phyloP scores from a whole-genome alignment of 1,140 invertebrate species.

The Episyrphus balteatus region DNA sequence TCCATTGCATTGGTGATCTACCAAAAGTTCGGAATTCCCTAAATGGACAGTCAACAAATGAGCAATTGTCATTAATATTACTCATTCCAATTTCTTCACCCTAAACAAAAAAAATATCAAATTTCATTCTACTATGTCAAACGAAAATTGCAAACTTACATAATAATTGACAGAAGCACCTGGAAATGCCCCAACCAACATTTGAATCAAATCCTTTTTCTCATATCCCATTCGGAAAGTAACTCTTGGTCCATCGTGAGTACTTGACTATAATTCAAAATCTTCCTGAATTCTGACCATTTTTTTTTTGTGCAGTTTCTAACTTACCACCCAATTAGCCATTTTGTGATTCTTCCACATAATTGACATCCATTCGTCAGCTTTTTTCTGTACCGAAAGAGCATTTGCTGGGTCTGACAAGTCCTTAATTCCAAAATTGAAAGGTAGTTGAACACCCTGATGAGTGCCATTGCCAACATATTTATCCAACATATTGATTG shows the following conservation, averaged over 20 bases:
- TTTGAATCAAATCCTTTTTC: slow-evolving; percentile 48
- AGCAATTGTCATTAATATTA: slow-evolving; percentile 34
- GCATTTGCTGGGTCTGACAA: slow-evolving; percentile 25
- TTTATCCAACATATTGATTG: slow-evolving; percentile 30
- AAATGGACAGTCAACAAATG: background rate
- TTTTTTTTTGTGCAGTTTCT: slow-evolving; percentile 13
- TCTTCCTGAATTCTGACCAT: background rate
- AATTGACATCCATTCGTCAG: slow-evolving; percentile 37
- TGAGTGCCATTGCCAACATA: slow-evolving; percentile 40
- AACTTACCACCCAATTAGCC: slow-evolving; percentile 39
- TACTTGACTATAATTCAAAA: slow-evolving; percentile 53
- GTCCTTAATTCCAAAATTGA: slow-evolving; percentile 41
- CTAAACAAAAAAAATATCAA: slow-evolving; percentile 28
- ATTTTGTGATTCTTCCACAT: slow-evolving; percentile 28
- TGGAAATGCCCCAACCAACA: slow-evolving; percentile 52
- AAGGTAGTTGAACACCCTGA: slow-evolving; percentile 41
- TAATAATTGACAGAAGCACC: slow-evolving; percentile 62
- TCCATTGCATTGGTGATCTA: slow-evolving; percentile 63
- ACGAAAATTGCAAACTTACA: slow-evolving; percentile 24
- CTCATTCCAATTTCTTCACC: slow-evolving; percentile 70
- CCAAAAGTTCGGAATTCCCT: slow-evolving; percentile 42
- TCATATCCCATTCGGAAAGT: slow-evolving; percentile 41
- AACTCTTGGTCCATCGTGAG: slow-evolving; percentile 46
- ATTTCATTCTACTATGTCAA: background rate
- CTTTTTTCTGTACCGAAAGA: slow-evolving; percentile 26